Evolutionary conservation across 2,888 invertebrate species (phyloP).

Genomic region (Pemphredon lugubris): DNA sequence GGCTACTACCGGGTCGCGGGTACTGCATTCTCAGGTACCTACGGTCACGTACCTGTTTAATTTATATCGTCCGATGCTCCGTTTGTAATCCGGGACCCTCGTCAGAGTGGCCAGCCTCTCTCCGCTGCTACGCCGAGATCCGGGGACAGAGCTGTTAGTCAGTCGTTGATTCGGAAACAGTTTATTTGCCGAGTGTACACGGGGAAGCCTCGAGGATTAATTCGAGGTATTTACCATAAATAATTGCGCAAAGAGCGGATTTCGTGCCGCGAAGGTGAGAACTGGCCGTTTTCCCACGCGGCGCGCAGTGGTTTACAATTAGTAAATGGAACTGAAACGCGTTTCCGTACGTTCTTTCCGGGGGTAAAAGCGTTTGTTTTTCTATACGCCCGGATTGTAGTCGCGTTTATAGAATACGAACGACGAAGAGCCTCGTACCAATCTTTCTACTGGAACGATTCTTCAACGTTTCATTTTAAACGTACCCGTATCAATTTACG

Average conservation of each 20-base stretch:
- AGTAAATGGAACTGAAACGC: neutral
- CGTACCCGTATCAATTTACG: too few relatives aligned
- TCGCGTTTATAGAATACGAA: neutral
- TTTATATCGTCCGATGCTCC: slow-evolving; percentile 68
- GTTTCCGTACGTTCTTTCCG: too few relatives aligned
- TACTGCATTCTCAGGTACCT: slow-evolving; percentile 46
- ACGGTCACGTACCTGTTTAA: slow-evolving; percentile 62
- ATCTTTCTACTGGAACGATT: too few relatives aligned
- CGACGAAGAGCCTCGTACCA: too few relatives aligned
- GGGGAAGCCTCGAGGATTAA: slow-evolving; percentile 52
- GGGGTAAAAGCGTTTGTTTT: too few relatives aligned
- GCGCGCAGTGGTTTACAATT: slow-evolving; percentile 4
- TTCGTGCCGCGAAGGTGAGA: slow-evolving; percentile 14
- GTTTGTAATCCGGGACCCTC: slow-evolving; percentile 69
- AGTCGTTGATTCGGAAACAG: slow-evolving; percentile 66
- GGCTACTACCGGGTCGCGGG: slow-evolving; percentile 51
- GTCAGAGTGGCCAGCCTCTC: slow-evolving; percentile 49
- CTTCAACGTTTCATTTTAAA: too few relatives aligned
- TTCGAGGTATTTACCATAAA: slow-evolving; percentile 65
- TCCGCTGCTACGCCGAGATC: slow-evolving; percentile 4
- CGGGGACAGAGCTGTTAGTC: slow-evolving; percentile 37
- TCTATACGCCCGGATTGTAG: neutral
- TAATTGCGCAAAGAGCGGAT: slow-evolving; percentile 64
- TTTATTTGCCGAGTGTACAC: slow-evolving; percentile 61
- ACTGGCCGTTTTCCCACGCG: slow-evolving; percentile 16